Base-by-base conservation (phyloP, 2,113 vertebrate genomes). In the Zeus faber region DNA sequence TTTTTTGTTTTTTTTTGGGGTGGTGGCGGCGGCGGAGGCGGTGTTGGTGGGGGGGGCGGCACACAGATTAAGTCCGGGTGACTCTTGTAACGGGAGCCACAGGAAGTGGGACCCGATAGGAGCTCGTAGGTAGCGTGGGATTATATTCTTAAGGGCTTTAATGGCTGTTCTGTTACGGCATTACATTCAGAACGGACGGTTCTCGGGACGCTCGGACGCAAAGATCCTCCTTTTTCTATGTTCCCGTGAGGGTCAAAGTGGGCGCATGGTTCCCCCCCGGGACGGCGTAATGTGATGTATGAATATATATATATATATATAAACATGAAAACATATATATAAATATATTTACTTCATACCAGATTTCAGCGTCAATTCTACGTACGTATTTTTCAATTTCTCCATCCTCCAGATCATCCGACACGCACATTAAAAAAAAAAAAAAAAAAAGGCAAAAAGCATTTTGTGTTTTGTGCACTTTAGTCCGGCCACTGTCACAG, bases 71-170 rank as follows among this genome's bases (percentile, higher is more conserved):
- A 18, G 57, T 24, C 60, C 60, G 50, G 31, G 25, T 70, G 59
- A 61, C 33, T n/a, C n/a, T n/a, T 37, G 11, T 37, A 3, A 37
- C n/a, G 13, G 56, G 56, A 70, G 59, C 48, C 13, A 6, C 47
- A 33, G 29, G 59, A 78, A 67, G 57, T 56, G 79, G 29, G 14
- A 61, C 57, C 55, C 52, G 54, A 33, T 49, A 48, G 52, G 51
- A 58, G 40, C 74, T 78, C 70, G 61, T 67, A 74, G 70, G 70
- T 77, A 70, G 46, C 33, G 13, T 23, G 8, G 80, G 78, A 84
- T 85, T 82, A 85, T 63, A 74, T 54, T 63, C 64, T 75, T 72
- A 82, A 80, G 22, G 51, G 72, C 65, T 80, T 81, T 83, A 76
- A 84, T 76, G 77, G 72, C 51, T 54, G 49, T 72, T 77, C 67